Evolutionary conservation across 2,113 vertebrate species (phyloP), one percentile per base, ranked within the genome.

Genomic region (Callipepla squamata): DNA sequence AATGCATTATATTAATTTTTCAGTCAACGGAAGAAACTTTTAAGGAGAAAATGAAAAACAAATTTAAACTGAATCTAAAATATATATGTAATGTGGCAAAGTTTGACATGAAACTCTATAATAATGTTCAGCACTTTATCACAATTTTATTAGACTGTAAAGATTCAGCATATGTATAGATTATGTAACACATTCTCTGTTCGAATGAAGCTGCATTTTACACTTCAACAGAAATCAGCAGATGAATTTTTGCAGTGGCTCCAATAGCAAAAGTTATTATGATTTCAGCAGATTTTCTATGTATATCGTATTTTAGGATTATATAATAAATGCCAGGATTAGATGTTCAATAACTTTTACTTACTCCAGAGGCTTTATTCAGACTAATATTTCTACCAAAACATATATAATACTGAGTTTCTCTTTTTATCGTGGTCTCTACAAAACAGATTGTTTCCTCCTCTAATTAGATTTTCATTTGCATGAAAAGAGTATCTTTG

Each of bases 401-500:
- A 5, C 57, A 13, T 50, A 92, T 79, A 87, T 94, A 91, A 84
- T 47, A n/a, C 45, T 69, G 48, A 93, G 8, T 19, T 79, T 51
- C 36, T 84, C 62, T 90, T 73, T 74, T 93, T 45, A 48, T 45
- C 14, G 62, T 81, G 86, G 77, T 85, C 77, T 92, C 58, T 26
- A 85, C 61, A 92, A 53, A 92, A 84, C 62, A 95, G 80, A 85
- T 82, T 86, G n/a, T 91, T 93, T 92, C 80, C 57, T 90, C 13
- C 84, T 90, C 80, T 90, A 93, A 93, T 94, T 93, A 90, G 62
- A 88, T 53, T 76, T 89, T 87, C 30, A 87, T 91, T 96, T 90
- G 63, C 77, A 96, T 85, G 26, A 93, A 90, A 87, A 93, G 23
- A 81, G 48, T 76, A 50, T 61, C 28, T 87, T 94, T 90, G 86